phyloP scores from a whole-genome alignment of 2,113 vertebrate genomes.

The Neolamprologus devosi region DNA sequence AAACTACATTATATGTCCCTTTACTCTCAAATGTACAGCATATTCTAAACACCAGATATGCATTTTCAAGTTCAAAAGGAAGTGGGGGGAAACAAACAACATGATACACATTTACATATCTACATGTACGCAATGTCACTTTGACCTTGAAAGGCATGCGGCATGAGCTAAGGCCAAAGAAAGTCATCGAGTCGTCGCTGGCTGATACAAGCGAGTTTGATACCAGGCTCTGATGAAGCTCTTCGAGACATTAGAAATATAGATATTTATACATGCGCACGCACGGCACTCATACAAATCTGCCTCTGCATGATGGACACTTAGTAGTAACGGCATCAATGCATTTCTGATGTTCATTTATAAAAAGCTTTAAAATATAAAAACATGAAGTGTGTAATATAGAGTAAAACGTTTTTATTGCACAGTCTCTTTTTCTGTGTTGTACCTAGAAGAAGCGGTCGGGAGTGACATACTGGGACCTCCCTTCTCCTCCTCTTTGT shows the following conservation, averaged over 20 bases:
- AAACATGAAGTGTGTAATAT: conserved; percentile 52
- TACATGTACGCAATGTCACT: conserved; percentile 52
- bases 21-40: conserved; percentile 52
- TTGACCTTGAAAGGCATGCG: conserved; percentile 45
- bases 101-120: conserved; percentile 66
- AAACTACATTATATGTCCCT: conserved; percentile 43
- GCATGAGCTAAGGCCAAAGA: conserved; percentile 10
- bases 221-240: conserved; percentile 10
- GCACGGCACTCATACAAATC: background rate
- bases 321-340: conserved; percentile 33
- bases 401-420: conserved; percentile 78
- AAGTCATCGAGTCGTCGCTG: background rate
- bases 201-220: conserved; percentile 12
- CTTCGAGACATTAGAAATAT: background rate
- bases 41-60: conserved; percentile 51
- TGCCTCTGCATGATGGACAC: conserved; percentile 15
- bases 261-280: background rate
- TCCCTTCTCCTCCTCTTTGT: background rate
- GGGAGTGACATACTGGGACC: background rate
- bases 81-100: background rate
- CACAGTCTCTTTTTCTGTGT: conserved; percentile 68
- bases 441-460: conserved; percentile 2
- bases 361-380: conserved; percentile 60
- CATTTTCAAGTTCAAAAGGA: conserved; percentile 67
- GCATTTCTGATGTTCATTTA: conserved; percentile 23